Evolutionary conservation across 2,113 vertebrate species (phyloP).

Genomic region (Potamarius usumacintae): DNA sequence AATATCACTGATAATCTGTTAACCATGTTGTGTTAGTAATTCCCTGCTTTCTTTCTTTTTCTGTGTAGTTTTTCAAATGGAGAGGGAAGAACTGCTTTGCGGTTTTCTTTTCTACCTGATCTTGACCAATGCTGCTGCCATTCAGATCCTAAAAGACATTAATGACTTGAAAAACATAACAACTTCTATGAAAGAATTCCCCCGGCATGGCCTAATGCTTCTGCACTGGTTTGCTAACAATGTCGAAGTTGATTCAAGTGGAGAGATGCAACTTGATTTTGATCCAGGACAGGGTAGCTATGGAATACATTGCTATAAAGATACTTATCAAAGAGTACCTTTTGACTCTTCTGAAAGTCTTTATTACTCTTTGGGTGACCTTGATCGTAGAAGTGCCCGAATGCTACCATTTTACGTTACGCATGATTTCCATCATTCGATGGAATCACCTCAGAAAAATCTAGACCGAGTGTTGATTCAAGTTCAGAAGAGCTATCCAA

Average conservation of each 20-base stretch:
- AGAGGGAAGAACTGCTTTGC: neutral
- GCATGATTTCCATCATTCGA: conserved; percentile 18
- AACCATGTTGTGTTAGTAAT: neutral
- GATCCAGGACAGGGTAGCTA: conserved; percentile 10
- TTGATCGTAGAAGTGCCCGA: neutral
- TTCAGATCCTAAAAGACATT: conserved; percentile 6
- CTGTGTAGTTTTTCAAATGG: conserved; percentile 9
- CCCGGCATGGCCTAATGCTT: conserved; percentile 25
- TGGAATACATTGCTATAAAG: neutral
- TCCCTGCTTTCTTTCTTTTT: neutral
- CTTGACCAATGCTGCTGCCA: neutral
- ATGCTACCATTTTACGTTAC: conserved; percentile 18
- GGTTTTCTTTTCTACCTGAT: neutral
- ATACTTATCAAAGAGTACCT: neutral
- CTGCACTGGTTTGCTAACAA: conserved; percentile 38
- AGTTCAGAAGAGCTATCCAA: conserved; percentile 5
- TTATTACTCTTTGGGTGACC: conserved; percentile 28
- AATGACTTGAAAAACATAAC: neutral
- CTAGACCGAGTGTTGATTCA: conserved; percentile 16
- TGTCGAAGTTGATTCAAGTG: neutral
- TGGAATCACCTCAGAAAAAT: neutral
- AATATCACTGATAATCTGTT: neutral
- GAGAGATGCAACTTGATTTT: neutral
- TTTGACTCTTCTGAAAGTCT: neutral
- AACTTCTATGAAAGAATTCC: neutral